Percentiles rank a stretch among this genome's conserved stretches.
phyloP scores from a whole-genome alignment of 2,797 vertebrate genomes.

The Muscicapa comitata region DNA sequence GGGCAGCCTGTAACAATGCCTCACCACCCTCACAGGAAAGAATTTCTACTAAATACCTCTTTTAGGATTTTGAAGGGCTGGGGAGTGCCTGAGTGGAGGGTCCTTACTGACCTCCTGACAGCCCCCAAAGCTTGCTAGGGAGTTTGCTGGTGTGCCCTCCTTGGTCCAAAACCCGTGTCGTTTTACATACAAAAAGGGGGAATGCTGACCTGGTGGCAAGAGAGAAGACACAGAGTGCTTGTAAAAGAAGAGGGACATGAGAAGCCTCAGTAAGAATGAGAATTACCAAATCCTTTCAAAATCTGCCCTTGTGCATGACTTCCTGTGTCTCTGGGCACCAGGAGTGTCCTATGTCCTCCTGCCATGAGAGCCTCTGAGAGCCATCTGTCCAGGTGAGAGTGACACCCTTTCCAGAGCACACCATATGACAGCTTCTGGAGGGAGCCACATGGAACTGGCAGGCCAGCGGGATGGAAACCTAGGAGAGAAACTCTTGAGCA shows the following conservation, averaged over 20 bases:
- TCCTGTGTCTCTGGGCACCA: no score
- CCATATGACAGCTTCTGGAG: fast-evolving
- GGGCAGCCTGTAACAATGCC: neutral
- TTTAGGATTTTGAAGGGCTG: neutral
- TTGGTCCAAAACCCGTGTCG: neutral
- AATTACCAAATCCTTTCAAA: neutral
- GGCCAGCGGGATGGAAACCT: neutral
- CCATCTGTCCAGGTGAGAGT: neutral
- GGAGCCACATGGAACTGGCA: fast-evolving
- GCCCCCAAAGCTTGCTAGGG: neutral
- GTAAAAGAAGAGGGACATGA: neutral
- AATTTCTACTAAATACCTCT: neutral
- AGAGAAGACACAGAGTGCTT: neutral
- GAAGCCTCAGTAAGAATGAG: neutral
- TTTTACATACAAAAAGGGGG: neutral
- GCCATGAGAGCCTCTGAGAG: neutral
- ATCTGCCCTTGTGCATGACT: neutral
- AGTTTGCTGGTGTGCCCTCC: neutral
- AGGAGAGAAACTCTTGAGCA: neutral
- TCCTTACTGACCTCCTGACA: neutral
- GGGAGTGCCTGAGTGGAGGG: no score
- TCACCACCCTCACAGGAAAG: neutral
- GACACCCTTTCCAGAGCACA: no score
- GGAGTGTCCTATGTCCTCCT: neutral
- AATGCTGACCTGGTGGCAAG: neutral